Evolutionary conservation across 2,888 invertebrate species (phyloP).

Genomic region (Drosophila neonasuta): DNA sequence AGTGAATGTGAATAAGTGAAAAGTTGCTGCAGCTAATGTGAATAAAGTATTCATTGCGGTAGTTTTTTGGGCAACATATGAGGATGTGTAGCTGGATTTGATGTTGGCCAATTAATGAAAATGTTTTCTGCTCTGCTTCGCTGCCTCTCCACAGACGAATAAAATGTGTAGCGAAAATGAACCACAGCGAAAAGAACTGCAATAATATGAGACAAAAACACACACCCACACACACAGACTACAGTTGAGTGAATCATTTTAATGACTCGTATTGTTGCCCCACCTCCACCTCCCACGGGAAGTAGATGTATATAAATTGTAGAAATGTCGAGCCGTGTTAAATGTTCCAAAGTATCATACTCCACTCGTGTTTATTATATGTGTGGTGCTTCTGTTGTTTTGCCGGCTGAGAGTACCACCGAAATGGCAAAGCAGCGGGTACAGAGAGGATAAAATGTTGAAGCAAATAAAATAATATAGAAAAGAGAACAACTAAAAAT

Average conservation of each 20-base stretch:
- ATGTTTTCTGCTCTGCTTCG: conserved; percentile 29
- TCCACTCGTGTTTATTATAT: conserved; percentile 50
- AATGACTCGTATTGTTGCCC: conserved; percentile 60
- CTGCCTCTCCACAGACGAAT: conserved; percentile 19
- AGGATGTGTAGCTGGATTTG: conserved; percentile 14
- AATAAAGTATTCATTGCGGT: conserved; percentile 23
- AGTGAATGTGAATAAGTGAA: conserved; percentile 2
- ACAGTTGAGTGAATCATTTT: conserved; percentile 72
- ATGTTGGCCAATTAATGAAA: conserved; percentile 52
- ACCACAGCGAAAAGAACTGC: conserved; percentile 29
- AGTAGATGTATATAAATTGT: conserved; percentile 42
- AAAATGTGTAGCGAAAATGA: conserved; percentile 18
- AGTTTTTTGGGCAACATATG: background rate
- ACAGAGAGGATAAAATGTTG: background rate
- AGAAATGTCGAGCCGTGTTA: conserved; percentile 46
- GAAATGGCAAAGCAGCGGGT: conserved; percentile 23
- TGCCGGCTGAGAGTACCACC: conserved; percentile 16
- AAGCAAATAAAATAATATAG: conserved; percentile 12
- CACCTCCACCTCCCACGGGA: conserved; percentile 12
- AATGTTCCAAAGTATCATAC: conserved; percentile 54
- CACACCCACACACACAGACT: conserved; percentile 25
- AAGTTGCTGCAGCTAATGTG: conserved; percentile 1
- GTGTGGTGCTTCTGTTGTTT: conserved; percentile 25
- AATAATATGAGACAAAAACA: conserved; percentile 34
- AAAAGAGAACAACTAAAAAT: conserved; percentile 58